A percentile compares a stretch with the other conserved stretches of the same genome.
Evolutionary conservation across 2,888 invertebrate genomes (phyloP).

Genomic region (Siphlonurus alternatus): DNA sequence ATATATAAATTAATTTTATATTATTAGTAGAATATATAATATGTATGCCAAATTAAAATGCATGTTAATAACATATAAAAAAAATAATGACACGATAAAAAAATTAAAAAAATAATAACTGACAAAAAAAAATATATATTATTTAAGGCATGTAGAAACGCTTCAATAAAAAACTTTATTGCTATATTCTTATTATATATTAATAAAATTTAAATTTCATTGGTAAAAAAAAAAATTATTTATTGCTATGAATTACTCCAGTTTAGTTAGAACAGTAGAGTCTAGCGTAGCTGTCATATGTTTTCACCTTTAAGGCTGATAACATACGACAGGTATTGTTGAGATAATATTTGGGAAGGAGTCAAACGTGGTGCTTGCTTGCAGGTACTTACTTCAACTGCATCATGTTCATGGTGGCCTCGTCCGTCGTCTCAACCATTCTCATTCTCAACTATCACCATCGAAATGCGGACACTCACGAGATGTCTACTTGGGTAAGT

Average conservation of each 20-base stretch:
- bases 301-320: no score
- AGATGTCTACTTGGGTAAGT: slow-evolving; percentile 93
- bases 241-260: not conserved
- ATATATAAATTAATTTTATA: no score
- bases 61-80: not conserved
- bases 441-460: slow-evolving; percentile 97
- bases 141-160: slow-evolving; percentile 10
- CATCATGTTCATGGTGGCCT: slow-evolving; percentile 99
- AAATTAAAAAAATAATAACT: not conserved
- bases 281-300: no score
- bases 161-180: slow-evolving; percentile 7
- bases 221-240: not conserved
- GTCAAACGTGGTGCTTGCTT: no score
- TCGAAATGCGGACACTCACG: slow-evolving; percentile 89
- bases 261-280: not conserved
- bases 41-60: not conserved
- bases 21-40: not conserved
- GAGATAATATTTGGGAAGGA: no score
- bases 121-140: slow-evolving; percentile 6
- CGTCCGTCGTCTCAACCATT: slow-evolving; percentile 94
- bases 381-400: slow-evolving; percentile 95
- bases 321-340: no score
- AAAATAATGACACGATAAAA: not conserved
- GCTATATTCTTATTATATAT: slow-evolving; percentile 4
- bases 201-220: not conserved